A percentile compares a stretch with the other conserved stretches of the same genome.
Evolutionary conservation across 2,888 invertebrate genomes (phyloP).

Genomic region (Papilio gigon): DNA sequence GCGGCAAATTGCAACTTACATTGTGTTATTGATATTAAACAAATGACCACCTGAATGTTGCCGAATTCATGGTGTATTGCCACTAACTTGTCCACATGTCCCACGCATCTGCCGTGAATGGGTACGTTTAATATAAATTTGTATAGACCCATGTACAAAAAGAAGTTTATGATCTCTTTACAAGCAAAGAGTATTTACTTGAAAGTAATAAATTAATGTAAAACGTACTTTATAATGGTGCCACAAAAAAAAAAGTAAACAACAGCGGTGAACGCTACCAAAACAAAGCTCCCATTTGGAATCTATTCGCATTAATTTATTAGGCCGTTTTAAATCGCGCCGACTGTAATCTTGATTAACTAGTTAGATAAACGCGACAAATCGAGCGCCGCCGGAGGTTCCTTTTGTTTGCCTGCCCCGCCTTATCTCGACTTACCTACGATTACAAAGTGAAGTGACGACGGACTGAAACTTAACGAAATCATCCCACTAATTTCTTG

Average conservation of each 20-base stretch:
- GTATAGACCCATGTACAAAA: too few species aligned
- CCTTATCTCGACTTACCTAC: conserved; percentile 39
- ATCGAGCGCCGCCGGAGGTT: conserved; percentile 55
- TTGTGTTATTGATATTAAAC: conserved; percentile 31
- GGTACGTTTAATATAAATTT: too few species aligned
- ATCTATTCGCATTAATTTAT: conserved; percentile 38
- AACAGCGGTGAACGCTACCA: background rate
- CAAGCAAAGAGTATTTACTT: too few species aligned
- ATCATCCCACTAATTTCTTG: conserved; percentile 4
- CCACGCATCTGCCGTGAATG: background rate
- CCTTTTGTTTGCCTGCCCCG: conserved; percentile 37
- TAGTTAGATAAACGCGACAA: conserved; percentile 66
- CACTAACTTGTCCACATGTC: background rate
- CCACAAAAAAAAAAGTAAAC: background rate
- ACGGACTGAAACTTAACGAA: background rate
- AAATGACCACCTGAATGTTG: conserved; percentile 16
- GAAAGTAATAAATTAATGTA: too few species aligned
- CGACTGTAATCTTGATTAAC: conserved; percentile 68
- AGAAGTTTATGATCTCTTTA: too few species aligned
- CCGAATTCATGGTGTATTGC: background rate
- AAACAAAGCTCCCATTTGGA: background rate
- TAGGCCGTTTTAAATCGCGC: conserved; percentile 50
- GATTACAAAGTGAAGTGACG: conserved; percentile 32
- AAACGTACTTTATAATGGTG: background rate
- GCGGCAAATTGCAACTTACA: conserved; percentile 41